phyloP scores from a whole-genome alignment of 2,113 vertebrate species.

The Vicugna pacos region DNA sequence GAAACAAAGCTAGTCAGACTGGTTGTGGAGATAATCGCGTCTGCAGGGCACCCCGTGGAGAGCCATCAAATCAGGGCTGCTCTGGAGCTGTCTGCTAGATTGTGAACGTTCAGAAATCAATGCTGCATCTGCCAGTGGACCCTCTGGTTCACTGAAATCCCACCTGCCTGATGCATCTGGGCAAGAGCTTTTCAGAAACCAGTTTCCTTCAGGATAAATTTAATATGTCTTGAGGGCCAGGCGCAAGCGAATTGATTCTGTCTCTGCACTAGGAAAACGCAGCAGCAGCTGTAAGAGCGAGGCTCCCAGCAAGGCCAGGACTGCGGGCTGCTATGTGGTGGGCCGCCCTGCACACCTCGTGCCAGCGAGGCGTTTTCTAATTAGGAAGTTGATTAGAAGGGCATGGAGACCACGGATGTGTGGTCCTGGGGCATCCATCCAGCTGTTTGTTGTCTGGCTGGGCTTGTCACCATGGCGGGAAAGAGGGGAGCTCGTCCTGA shows the following conservation, averaged over 20 bases:
- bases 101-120: slow-evolving; percentile 86
- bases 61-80: slow-evolving; percentile 86
- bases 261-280: slow-evolving; percentile 80
- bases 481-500: background rate
- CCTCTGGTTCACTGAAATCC: slow-evolving; percentile 84
- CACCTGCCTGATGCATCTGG: slow-evolving; percentile 85
- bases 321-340: slow-evolving; percentile 62
- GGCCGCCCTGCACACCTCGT: slow-evolving; percentile 70
- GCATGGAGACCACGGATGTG: slow-evolving; percentile 50
- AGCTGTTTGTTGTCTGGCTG: slow-evolving; percentile 71
- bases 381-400: slow-evolving; percentile 84
- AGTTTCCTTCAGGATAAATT: slow-evolving; percentile 84
- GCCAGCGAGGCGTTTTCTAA: slow-evolving; percentile 84
- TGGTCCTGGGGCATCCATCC: slow-evolving; percentile 70
- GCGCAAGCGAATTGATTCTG: slow-evolving; percentile 83
- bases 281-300: slow-evolving; percentile 82
- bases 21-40: slow-evolving; percentile 84
- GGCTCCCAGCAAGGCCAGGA: slow-evolving; percentile 71
- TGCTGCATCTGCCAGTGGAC: slow-evolving; percentile 84
- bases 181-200: slow-evolving; percentile 84
- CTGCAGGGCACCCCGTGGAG: slow-evolving; percentile 85
- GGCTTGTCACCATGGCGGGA: slow-evolving; percentile 61
- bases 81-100: slow-evolving; percentile 85
- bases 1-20: slow-evolving; percentile 82
- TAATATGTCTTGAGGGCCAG: slow-evolving; percentile 81